phyloP scores from a whole-genome alignment of 2,797 vertebrate species.

The Lindbergichthys nudifrons region DNA sequence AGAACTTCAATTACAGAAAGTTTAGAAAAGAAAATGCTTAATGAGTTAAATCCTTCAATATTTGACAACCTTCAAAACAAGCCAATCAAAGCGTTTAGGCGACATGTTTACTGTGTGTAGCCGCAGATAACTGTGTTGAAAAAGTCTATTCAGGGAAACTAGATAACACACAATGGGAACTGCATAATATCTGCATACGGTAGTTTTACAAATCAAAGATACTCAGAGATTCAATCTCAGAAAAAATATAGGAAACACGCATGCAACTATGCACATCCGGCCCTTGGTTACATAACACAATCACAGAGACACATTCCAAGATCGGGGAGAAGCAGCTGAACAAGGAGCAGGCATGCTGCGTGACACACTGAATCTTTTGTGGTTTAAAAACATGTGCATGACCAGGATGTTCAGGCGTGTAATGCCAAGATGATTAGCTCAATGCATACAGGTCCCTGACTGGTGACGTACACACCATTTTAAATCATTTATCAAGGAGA shows the following conservation, averaged over 20 bases:
- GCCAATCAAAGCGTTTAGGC: constrained; percentile 4
- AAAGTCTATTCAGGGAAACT: constrained; percentile 25
- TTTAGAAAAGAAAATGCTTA: constrained; percentile 2
- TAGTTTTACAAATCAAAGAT: constrained; percentile 4
- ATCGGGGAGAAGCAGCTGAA: constrained; percentile 47
- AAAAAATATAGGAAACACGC: constrained; percentile 10
- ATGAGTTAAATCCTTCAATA: not conserved
- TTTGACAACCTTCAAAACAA: constrained; percentile 13
- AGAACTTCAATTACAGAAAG: not conserved
- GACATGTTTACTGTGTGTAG: not conserved
- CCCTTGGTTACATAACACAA: constrained; percentile 55
- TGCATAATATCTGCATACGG: not conserved
- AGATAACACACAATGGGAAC: constrained; percentile 16
- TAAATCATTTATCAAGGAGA: not conserved
- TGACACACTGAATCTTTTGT: constrained; percentile 18
- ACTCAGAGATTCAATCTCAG: constrained; percentile 10
- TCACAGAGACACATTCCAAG: constrained; percentile 36
- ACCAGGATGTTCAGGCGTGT: not conserved
- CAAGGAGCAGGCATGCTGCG: constrained; percentile 1
- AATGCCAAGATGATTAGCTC: constrained; percentile 1
- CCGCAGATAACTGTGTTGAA: constrained; percentile 18
- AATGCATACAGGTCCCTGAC: not conserved
- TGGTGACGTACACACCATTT: constrained; percentile 4
- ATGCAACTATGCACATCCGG: constrained; percentile 33
- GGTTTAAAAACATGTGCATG: not conserved